Base-by-base conservation (phyloP, 2,113 vertebrate genomes). In the Eudyptes chrysolophus region DNA sequence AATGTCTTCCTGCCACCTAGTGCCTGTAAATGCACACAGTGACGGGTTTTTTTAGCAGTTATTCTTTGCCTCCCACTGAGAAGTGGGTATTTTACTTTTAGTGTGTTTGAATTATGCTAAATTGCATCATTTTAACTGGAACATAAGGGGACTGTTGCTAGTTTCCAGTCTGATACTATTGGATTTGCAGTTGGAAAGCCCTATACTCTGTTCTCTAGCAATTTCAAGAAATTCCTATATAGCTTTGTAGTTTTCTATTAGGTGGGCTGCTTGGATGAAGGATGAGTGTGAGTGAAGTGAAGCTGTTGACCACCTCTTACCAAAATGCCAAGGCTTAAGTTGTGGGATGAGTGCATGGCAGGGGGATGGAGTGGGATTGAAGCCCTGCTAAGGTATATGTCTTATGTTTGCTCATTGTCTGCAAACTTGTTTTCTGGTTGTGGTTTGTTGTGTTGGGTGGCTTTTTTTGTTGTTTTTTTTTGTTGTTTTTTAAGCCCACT, bases 401-500 rank as follows among this genome's bases (percentile, higher is more conserved):
- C 71, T 85, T 40, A 9, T 9, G 44, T 94, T 94, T 80, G 62
- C 29, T 90, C 12, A 6, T 48, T 84, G 76, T 95, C 87, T 96
- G 52, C 76, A 78, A 60, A n/a, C 4, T 46, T 91, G 29, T 95
- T 95, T 85, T 79, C 70, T 81, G 61, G 19, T 82, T 84, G 49
- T 93, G 21, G 10, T 32, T 71, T 46, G 42, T 42, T 42, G 42
- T 42, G 42, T 42, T 42, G 42, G 14, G 42, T 42, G 46, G 46
- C 57, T 10, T 11, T 24, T 55, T 55, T 20, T 51, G 44, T 51
- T 49, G 48, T 7, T 62, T 36, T 52, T 10, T 9, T 27, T 55
- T 51, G 12, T 30, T 94, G 30, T 97, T 95, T 49, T 70, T 81
- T 6, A 60, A 96, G 60, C 98, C 84, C 97, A 77, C 87, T 97